Evolutionary conservation across 2,113 vertebrate species (phyloP).

Genomic region (Eurystomus gularis): DNA sequence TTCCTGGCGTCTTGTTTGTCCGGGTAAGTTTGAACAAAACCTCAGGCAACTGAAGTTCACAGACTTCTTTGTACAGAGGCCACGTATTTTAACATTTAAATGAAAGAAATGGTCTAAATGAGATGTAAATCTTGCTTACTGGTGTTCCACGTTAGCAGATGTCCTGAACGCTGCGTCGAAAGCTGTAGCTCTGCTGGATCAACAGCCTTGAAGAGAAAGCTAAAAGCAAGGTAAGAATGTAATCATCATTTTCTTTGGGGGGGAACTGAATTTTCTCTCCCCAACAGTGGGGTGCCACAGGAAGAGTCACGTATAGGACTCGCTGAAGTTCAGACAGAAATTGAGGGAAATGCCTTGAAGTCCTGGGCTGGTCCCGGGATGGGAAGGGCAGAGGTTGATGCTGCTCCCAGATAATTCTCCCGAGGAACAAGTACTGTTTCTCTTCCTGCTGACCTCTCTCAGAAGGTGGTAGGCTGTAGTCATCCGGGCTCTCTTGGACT

Average conservation of each 20-base stretch:
- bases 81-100: not conserved
- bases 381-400: not conserved
- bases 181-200: not conserved
- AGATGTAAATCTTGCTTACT: not conserved
- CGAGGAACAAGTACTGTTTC: not conserved
- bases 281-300: not conserved
- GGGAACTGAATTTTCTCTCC: not conserved
- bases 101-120: not conserved
- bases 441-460: fast-evolving
- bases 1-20: not conserved
- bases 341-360: not conserved
- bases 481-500: not conserved
- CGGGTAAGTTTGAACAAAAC: not conserved
- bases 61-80: not conserved
- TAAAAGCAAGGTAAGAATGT: not conserved
- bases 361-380: not conserved
- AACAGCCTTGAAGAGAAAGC: not conserved
- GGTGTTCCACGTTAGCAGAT: not conserved
- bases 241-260: not conserved
- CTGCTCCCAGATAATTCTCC: not conserved
- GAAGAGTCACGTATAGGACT: not conserved
- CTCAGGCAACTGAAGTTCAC: not conserved
- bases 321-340: not conserved
- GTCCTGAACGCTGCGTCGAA: not conserved
- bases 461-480: no score